Conservation (phyloP, 2,888 invertebrate species). For the Creontiades dilutus region DNA sequence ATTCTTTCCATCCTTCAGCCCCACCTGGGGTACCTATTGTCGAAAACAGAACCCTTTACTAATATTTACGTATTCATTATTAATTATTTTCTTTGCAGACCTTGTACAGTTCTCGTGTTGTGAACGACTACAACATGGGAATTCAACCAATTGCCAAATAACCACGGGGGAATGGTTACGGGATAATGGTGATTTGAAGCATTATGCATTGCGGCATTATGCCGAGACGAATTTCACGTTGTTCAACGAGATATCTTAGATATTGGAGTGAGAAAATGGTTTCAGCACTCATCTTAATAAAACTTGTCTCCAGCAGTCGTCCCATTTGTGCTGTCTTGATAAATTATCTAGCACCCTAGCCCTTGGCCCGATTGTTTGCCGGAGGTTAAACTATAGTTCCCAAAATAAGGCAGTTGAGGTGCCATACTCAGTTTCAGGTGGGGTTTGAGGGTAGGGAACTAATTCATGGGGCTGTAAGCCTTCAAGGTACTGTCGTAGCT, state of each 20-base stretch:
- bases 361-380: neutral
- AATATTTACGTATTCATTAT: too few relatives aligned
- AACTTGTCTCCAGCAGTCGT: constrained; percentile 27
- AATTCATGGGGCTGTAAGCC: constrained; percentile 11
- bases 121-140: too few relatives aligned
- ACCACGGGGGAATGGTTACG: too few relatives aligned
- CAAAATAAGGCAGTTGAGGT: neutral
- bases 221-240: too few relatives aligned
- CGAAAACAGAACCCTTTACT: too few relatives aligned
- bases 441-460: neutral
- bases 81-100: too few relatives aligned
- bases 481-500: constrained; percentile 39
- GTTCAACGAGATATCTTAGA: neutral
- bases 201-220: too few relatives aligned
- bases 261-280: neutral
- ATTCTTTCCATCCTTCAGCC: too few relatives aligned
- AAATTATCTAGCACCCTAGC: neutral
- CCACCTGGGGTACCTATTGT: too few relatives aligned
- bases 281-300: neutral
- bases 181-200: too few relatives aligned
- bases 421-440: neutral
- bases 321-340: constrained; percentile 1
- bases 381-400: constrained; percentile 17
- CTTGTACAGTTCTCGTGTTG: too few relatives aligned
- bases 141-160: too few relatives aligned